Conservation (phyloP, 1,140 invertebrate species). For the Neodiprion pinetum region DNA sequence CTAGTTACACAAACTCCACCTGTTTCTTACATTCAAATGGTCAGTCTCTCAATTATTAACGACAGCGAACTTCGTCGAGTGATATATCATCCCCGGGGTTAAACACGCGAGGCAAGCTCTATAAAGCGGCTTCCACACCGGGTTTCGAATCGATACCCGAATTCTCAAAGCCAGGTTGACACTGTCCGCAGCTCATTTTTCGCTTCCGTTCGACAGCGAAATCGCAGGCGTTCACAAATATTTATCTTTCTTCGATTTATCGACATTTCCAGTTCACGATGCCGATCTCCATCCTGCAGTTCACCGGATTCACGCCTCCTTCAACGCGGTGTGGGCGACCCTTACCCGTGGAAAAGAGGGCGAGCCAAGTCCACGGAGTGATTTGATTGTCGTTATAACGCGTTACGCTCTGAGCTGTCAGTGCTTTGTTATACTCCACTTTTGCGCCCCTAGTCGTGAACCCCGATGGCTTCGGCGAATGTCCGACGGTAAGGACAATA, state of each 20-base stretch:
- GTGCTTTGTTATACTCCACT: conserved; percentile 7
- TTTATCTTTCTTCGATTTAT: too few relatives aligned
- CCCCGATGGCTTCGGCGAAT: background rate
- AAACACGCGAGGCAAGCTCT: background rate
- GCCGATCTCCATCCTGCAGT: too few relatives aligned
- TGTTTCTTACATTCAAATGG: conserved; percentile 2
- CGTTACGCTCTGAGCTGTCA: conserved; percentile 13
- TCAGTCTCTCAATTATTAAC: background rate
- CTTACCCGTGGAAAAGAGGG: background rate
- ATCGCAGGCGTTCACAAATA: too few relatives aligned
- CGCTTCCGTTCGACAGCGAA: too few relatives aligned
- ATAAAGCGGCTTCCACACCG: background rate
- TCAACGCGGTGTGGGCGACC: too few relatives aligned
- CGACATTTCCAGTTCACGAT: too few relatives aligned
- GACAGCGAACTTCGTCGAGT: background rate
- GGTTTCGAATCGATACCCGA: background rate
- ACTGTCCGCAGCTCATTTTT: too few relatives aligned
- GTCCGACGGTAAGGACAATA: too few relatives aligned
- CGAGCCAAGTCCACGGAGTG: conserved; percentile 27
- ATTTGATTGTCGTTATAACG: conserved; percentile 23
- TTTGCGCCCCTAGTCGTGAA: background rate
- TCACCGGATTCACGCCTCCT: too few relatives aligned
- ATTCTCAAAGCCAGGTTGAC: too few relatives aligned
- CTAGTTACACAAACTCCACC: background rate
- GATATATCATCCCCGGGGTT: background rate